Evolutionary conservation across 2,888 invertebrate genomes (phyloP).

Genomic region (Nebria brevicollis): DNA sequence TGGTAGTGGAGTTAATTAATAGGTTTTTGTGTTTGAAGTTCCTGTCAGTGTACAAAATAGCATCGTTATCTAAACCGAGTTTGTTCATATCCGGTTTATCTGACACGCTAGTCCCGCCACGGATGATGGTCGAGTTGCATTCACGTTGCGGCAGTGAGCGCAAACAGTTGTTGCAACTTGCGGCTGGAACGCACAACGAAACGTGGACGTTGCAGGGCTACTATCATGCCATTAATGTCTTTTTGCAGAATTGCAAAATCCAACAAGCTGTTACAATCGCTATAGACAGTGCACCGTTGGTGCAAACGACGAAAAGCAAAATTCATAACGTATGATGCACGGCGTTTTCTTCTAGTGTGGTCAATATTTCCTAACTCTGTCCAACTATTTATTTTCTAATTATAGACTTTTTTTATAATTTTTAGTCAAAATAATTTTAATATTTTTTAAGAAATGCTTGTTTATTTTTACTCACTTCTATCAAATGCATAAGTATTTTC

Average conservation of each 20-base stretch:
- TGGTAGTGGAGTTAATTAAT: not conserved
- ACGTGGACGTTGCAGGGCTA: conserved; percentile 92
- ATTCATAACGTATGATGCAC: conserved; percentile 39
- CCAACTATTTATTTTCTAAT: conserved; percentile 25
- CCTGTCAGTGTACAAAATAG: conserved; percentile 78
- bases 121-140: conserved; percentile 87
- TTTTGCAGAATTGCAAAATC: conserved; percentile 63
- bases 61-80: conserved; percentile 77
- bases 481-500: conserved; percentile 30
- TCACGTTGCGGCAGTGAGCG: conserved; percentile 77
- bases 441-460: conserved; percentile 24
- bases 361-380: conserved; percentile 11
- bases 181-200: conserved; percentile 91
- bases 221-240: conserved; percentile 68
- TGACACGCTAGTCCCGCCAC: conserved; percentile 88
- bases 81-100: conserved; percentile 89
- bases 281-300: conserved; percentile 14
- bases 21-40: conserved; percentile 67
- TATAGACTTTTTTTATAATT: conserved; percentile 22
- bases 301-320: conserved; percentile 36
- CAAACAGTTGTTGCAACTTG: conserved; percentile 82
- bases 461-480: conserved; percentile 20
- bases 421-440: conserved; percentile 27
- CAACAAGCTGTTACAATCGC: conserved; percentile 47
- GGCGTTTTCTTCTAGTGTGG: not conserved